Conservation (phyloP, 1,140 invertebrate species). For the Diabrotica virgifera region DNA sequence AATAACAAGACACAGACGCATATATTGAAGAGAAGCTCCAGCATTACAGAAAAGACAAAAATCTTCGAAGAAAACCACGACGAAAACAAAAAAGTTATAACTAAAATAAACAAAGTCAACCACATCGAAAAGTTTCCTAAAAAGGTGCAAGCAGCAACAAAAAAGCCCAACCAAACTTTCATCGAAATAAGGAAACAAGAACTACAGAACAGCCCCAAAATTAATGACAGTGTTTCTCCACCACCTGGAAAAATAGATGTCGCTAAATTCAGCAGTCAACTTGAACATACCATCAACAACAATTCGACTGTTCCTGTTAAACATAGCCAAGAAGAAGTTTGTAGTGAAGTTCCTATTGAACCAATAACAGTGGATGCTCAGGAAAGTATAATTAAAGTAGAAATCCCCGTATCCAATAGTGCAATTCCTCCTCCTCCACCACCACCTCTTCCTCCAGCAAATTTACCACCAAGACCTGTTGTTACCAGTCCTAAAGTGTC, state of each 20-base stretch:
- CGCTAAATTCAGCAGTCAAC: no score
- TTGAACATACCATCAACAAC: no score
- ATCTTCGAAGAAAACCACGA: slow-evolving; percentile 30
- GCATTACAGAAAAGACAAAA: slow-evolving; percentile 29
- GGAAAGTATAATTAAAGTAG: slow-evolving; percentile 5
- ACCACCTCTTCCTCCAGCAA: slow-evolving; percentile 12
- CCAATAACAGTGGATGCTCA: not conserved
- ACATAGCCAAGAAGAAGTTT: no score
- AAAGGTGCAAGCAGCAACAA: slow-evolving; percentile 13
- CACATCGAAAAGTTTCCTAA: slow-evolving; percentile 19
- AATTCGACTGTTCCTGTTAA: no score
- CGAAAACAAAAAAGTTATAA: slow-evolving; percentile 9
- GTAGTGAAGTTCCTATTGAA: no score
- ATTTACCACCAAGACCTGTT: not conserved
- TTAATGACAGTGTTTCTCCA: slow-evolving; percentile 23
- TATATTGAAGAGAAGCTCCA: slow-evolving; percentile 11
- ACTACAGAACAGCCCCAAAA: slow-evolving; percentile 4
- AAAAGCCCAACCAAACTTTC: not conserved
- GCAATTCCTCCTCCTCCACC: slow-evolving; percentile 20
- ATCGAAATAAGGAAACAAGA: not conserved
- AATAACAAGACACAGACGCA: not conserved
- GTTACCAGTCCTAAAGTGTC: not conserved
- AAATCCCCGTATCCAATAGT: not conserved
- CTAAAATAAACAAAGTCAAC: slow-evolving; percentile 21
- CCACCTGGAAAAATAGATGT: slow-evolving; percentile 15